These are phyloP conservation scores for Pachliopta kotzebuea DNA, from an alignment of 2,888 invertebrate genomes.

Conservation along the genomic window DNA sequence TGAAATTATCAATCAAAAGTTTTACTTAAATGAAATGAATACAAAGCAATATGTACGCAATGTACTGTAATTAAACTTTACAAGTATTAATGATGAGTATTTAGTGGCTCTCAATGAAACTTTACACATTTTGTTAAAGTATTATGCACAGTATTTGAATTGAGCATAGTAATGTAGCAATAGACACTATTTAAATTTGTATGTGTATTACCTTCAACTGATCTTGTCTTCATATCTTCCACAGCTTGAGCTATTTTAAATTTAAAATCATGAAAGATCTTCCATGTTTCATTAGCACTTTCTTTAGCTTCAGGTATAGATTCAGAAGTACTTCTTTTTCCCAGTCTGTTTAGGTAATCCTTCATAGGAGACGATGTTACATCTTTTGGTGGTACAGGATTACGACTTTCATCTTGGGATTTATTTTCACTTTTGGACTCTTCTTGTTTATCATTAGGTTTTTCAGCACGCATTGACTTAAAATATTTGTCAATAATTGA, in stretches of 20 bases:
- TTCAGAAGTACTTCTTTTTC: constrained; percentile 83
- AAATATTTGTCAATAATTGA: constrained; percentile 75
- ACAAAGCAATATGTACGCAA: too few species aligned
- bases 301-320: constrained; percentile 65
- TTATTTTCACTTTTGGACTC: constrained; percentile 56
- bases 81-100: too few species aligned
- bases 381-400: constrained; percentile 53
- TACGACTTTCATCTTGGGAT: constrained; percentile 47
- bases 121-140: too few species aligned
- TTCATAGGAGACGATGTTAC: constrained; percentile 77
- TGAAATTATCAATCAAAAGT: too few species aligned
- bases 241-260: constrained; percentile 89
- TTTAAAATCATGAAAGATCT: constrained; percentile 85
- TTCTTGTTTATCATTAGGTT: constrained; percentile 54
- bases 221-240: constrained; percentile 87
- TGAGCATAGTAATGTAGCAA: too few species aligned
- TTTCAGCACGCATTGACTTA: constrained; percentile 63
- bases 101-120: too few species aligned
- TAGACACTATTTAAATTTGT: not conserved
- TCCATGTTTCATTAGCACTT: constrained; percentile 83
- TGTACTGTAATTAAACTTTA: too few species aligned
- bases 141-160: too few species aligned
- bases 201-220: constrained; percentile 72
- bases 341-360: constrained; percentile 79
- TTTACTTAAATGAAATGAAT: too few species aligned